Percentiles rank a stretch among this genome's conserved stretches.
Evolutionary conservation across 2,113 vertebrate species (phyloP).

Genomic region (Spea bombifrons): DNA sequence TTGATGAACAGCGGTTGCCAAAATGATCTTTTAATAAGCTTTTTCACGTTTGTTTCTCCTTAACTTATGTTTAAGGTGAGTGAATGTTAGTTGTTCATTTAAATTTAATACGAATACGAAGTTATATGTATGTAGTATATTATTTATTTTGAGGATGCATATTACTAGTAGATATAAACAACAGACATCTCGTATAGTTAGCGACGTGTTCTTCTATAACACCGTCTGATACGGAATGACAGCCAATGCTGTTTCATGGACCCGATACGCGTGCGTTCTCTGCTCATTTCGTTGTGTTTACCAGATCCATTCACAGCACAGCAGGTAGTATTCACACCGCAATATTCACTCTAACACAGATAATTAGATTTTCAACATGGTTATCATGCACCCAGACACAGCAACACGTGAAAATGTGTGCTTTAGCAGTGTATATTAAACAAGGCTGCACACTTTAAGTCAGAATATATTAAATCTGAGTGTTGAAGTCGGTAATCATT

Average conservation of each 20-base stretch:
- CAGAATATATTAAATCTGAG: conserved; percentile 66
- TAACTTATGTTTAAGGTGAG: too few species aligned
- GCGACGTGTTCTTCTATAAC: too few species aligned
- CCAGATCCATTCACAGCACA: conserved; percentile 80
- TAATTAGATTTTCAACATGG: conserved; percentile 83
- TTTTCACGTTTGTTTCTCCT: too few species aligned
- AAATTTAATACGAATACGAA: too few species aligned
- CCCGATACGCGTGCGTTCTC: conserved; percentile 48
- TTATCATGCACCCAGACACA: conserved; percentile 75
- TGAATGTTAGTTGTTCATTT: too few species aligned
- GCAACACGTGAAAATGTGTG: conserved; percentile 73
- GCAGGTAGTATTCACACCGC: conserved; percentile 79
- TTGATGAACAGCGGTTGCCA: too few species aligned
- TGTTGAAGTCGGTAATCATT: conserved; percentile 57
- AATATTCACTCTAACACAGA: conserved; percentile 71
- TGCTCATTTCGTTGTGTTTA: conserved; percentile 74
- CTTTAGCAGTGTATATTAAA: conserved; percentile 83
- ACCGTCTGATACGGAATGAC: neutral
- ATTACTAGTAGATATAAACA: too few species aligned
- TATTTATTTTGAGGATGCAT: too few species aligned
- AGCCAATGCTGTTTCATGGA: neutral
- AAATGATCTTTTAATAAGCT: too few species aligned
- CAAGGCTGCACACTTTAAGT: conserved; percentile 79
- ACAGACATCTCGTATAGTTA: too few species aligned
- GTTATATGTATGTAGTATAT: too few species aligned